These are phyloP conservation scores for Pteruthius melanotis DNA, from an alignment of 2,113 vertebrate species.

Conservation along the genomic window DNA sequence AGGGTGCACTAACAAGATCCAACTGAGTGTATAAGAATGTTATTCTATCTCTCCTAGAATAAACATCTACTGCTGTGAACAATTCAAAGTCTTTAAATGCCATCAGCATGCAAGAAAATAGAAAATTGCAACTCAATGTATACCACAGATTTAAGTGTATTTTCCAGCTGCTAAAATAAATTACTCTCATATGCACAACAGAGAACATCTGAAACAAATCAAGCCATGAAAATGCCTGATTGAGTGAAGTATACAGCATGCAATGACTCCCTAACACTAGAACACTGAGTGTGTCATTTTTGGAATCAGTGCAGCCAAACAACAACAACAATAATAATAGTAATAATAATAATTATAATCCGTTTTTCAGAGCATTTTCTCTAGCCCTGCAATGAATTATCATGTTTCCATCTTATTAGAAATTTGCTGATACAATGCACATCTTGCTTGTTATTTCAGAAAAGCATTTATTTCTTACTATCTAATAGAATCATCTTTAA, in stretches of 20 bases:
- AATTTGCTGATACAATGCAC: background rate
- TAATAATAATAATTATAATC: background rate
- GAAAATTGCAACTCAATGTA: background rate
- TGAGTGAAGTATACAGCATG: background rate
- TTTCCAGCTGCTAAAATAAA: constrained; percentile 48
- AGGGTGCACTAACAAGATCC: background rate
- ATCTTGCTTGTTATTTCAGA: background rate
- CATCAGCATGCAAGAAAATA: constrained; percentile 17
- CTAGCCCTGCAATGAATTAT: background rate
- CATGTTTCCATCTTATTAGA: background rate
- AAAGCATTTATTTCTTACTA: background rate
- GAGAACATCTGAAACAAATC: background rate
- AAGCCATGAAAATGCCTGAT: background rate
- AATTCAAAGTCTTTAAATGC: constrained; percentile 25
- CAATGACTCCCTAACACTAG: background rate
- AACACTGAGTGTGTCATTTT: background rate
- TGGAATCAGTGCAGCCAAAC: background rate
- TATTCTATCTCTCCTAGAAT: background rate
- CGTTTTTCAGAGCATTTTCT: background rate
- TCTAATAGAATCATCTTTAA: background rate
- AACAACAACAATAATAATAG: too few species aligned
- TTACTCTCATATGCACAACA: background rate
- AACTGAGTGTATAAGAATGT: background rate
- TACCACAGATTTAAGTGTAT: background rate
- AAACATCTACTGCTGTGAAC: constrained; percentile 17